Evolutionary conservation across 2,888 invertebrate genomes (phyloP).

Genomic region (Cetonia aurata): DNA sequence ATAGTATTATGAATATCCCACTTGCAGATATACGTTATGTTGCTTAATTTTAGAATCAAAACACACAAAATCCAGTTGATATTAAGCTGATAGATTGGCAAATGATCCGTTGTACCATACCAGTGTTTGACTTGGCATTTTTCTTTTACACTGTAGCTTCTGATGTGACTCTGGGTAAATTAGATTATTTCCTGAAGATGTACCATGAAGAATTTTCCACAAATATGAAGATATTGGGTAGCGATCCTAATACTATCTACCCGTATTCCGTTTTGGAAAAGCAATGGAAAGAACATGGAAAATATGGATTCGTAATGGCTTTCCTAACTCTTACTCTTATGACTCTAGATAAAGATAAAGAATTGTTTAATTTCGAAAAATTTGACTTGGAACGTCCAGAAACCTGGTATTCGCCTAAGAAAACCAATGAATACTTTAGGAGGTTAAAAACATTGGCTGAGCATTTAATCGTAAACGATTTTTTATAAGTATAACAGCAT

Average conservation of each 20-base stretch:
- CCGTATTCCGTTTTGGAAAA: not conserved
- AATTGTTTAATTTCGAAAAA: too few species aligned
- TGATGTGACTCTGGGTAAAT: not conserved
- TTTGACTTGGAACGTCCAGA: not conserved
- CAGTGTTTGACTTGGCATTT: conserved; percentile 16
- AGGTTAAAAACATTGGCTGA: conserved; percentile 9
- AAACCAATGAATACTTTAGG: conserved; percentile 1
- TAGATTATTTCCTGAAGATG: not conserved
- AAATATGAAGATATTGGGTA: conserved; percentile 12
- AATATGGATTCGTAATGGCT: conserved; percentile 16
- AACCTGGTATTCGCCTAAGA: not conserved
- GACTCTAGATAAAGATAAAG: too few species aligned
- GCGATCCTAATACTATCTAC: conserved; percentile 8
- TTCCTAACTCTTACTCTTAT: not conserved
- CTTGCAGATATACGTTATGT: not conserved
- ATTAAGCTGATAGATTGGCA: conserved; percentile 21
- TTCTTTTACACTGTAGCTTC: conserved; percentile 20
- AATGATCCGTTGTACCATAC: conserved; percentile 25
- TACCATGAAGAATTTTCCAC: conserved; percentile 18
- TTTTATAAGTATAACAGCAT: not conserved
- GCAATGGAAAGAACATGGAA: conserved; percentile 19
- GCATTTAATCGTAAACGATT: conserved; percentile 24
- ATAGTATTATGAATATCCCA: not conserved
- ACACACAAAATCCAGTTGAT: not conserved
- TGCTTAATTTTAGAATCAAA: not conserved